Percentiles rank a stretch among this genome's conserved stretches.
phyloP scores from a whole-genome alignment of 2,113 vertebrate species.

The Brachyhypopomus occidentalis region DNA sequence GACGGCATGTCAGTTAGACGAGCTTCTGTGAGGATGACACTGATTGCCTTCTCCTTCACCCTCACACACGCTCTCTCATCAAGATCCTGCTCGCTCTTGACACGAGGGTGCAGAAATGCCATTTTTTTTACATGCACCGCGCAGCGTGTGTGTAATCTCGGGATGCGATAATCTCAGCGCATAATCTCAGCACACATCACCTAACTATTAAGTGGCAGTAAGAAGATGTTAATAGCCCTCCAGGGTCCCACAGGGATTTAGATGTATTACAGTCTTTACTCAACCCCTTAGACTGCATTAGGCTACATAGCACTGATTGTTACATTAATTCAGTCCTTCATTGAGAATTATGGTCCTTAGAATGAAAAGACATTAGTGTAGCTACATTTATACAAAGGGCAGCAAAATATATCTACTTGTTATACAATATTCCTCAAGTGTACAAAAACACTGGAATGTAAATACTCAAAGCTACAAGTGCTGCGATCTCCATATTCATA shows the following conservation, averaged over 20 bases:
- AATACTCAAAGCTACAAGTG: constrained; percentile 29
- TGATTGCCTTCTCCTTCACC: too few relatives aligned
- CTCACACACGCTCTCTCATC: too few relatives aligned
- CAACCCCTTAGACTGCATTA: constrained; percentile 3
- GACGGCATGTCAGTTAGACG: too few relatives aligned
- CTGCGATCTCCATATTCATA: neutral
- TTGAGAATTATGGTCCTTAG: neutral
- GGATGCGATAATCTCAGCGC: too few relatives aligned
- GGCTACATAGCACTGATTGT: constrained; percentile 8
- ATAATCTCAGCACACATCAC: neutral
- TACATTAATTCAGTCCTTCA: neutral
- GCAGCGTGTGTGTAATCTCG: too few relatives aligned
- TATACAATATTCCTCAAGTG: constrained; percentile 4
- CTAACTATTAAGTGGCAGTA: neutral
- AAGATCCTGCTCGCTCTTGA: too few relatives aligned
- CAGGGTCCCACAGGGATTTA: constrained; percentile 1
- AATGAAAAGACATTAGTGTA: constrained; percentile 8
- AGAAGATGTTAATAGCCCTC: neutral
- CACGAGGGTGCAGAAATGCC: too few relatives aligned
- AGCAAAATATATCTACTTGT: neutral
- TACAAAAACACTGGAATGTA: neutral
- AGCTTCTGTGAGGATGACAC: too few relatives aligned
- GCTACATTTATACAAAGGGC: constrained; percentile 11
- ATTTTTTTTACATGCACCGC: too few relatives aligned
- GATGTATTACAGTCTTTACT: neutral